Percentiles rank a stretch among this genome's conserved stretches.
Evolutionary conservation across 2,113 vertebrate species (phyloP).

Genomic region (Tauraco erythrolophus): DNA sequence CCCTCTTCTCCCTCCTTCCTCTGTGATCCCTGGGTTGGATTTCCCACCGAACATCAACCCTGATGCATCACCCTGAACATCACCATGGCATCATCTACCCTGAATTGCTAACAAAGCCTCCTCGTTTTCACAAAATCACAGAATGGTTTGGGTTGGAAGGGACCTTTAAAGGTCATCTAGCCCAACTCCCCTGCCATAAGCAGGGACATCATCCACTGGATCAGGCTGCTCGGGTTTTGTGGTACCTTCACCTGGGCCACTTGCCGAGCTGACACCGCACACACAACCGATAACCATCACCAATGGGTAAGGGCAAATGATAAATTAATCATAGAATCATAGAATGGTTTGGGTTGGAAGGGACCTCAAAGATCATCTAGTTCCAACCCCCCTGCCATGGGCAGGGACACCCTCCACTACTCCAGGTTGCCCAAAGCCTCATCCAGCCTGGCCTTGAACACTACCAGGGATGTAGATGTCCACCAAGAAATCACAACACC

Average conservation of each 20-base stretch:
- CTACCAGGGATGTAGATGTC: not conserved
- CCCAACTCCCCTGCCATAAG: fast-evolving
- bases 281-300: fast-evolving
- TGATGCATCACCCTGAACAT: not conserved
- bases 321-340: not conserved
- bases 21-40: not conserved
- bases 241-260: not conserved
- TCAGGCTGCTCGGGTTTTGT: not conserved
- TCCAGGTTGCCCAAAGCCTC: no score
- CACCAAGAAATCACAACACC: not conserved
- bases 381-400: no score
- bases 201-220: fast-evolving
- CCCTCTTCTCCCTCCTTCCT: not conserved
- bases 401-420: no score
- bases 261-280: not conserved
- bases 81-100: no score
- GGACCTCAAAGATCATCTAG: no score
- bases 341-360: no score
- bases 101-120: not conserved
- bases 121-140: not conserved
- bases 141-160: not conserved
- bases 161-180: fast-evolving
- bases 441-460: no score
- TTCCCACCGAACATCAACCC: not conserved
- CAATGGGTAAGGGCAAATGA: not conserved